Conservation (phyloP, 2,113 vertebrate species). For the Engystomops pustulosus region DNA sequence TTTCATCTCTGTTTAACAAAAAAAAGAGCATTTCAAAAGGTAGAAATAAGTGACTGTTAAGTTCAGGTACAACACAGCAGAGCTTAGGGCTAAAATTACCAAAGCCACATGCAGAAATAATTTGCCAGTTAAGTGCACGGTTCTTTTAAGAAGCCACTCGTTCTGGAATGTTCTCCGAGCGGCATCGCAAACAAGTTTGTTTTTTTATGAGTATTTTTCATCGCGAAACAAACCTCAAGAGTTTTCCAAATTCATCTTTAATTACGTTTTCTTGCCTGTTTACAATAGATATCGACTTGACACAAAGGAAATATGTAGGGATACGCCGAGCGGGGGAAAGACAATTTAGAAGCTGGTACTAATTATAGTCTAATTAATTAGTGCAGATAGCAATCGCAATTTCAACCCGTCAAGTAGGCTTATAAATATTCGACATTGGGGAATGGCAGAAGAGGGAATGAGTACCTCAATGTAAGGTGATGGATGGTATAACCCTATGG, state of each 20-base stretch:
- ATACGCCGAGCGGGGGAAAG: constrained; percentile 43
- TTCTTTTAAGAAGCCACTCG: constrained; percentile 59
- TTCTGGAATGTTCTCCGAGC: constrained; percentile 60
- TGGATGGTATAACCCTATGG: no score
- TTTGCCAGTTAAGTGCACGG: constrained; percentile 62
- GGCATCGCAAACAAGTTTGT: constrained; percentile 53
- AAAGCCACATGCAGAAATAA: constrained; percentile 61
- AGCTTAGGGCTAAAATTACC: constrained; percentile 66
- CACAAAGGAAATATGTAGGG: not conserved
- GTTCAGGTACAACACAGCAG: constrained; percentile 62
- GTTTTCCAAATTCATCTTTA: constrained; percentile 64
- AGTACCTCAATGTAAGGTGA: not conserved
- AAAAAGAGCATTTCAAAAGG: constrained; percentile 54
- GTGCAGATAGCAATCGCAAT: not conserved
- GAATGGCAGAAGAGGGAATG: not conserved
- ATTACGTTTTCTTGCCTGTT: constrained; percentile 55
- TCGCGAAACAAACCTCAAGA: constrained; percentile 59
- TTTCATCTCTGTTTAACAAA: constrained; percentile 61
- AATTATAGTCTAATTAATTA: constrained; percentile 56
- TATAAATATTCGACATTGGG: not conserved
- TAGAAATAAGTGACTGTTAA: constrained; percentile 58
- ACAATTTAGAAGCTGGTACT: constrained; percentile 57
- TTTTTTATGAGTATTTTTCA: constrained; percentile 66
- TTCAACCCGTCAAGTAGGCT: not conserved
- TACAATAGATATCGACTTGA: constrained; percentile 61